Evolutionary conservation across 2,113 vertebrate genomes (phyloP).

Genomic region (Myrmecophaga tridactyla): DNA sequence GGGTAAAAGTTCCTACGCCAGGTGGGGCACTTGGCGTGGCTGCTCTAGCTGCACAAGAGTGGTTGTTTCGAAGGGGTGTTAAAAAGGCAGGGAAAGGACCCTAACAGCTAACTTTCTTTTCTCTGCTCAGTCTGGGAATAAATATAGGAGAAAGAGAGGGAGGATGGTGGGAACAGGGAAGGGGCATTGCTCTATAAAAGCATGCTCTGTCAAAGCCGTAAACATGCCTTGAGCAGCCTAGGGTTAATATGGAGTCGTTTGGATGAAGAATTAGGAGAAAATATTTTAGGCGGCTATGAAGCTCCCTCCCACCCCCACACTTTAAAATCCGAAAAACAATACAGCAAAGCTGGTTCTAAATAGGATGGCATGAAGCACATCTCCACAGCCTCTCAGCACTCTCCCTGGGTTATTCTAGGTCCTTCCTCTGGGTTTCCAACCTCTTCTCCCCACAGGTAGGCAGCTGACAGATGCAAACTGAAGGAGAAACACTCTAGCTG

Average conservation of each 20-base stretch:
- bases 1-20: background rate
- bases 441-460: conserved; percentile 38
- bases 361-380: background rate
- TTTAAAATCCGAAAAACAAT: background rate
- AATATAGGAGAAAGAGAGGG: background rate
- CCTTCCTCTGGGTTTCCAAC: background rate
- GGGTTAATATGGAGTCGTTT: background rate
- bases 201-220: background rate
- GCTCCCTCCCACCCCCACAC: background rate
- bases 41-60: background rate
- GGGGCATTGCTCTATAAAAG: background rate
- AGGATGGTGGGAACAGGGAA: background rate
- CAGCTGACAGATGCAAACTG: conserved; percentile 64
- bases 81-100: background rate
- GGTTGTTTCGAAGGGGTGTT: background rate
- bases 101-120: background rate
- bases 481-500: conserved; percentile 46
- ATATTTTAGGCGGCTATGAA: background rate
- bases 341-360: background rate
- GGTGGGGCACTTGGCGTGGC: background rate
- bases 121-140: background rate
- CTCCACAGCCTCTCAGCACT: background rate
- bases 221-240: background rate
- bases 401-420: conserved; percentile 20
- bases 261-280: conserved; percentile 37